phyloP scores from a whole-genome alignment of 1,140 invertebrate genomes.

The Gonioctena quinquepunctata region DNA sequence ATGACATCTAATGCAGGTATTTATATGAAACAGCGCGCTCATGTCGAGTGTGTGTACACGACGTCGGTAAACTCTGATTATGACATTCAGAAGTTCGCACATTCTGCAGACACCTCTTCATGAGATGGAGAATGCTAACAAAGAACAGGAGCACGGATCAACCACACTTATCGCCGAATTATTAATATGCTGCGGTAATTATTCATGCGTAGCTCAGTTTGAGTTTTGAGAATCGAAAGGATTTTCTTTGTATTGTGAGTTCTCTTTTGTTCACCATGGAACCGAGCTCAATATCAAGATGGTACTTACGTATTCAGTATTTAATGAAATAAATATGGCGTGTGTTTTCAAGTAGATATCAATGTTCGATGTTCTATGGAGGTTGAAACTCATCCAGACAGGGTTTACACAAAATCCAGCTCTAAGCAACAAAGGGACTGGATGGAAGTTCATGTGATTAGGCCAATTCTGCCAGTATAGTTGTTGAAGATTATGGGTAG shows the following conservation, averaged over 20 bases:
- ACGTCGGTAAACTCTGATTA: constrained; percentile 16
- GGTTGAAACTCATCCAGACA: too few species aligned
- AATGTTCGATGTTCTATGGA: too few species aligned
- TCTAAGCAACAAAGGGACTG: too few species aligned
- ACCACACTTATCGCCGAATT: constrained; percentile 3
- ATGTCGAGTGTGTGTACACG: constrained; percentile 28
- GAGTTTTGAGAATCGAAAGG: not conserved
- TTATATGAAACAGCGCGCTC: constrained; percentile 34
- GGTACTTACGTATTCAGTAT: too few species aligned
- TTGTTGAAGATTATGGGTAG: too few species aligned
- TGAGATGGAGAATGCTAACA: constrained; percentile 13
- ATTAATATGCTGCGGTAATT: constrained; percentile 1
- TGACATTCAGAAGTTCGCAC: constrained; percentile 28
- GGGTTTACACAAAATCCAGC: too few species aligned
- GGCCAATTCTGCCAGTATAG: too few species aligned
- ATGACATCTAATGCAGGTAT: constrained; percentile 37
- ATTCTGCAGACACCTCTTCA: constrained; percentile 32
- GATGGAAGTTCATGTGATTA: too few species aligned
- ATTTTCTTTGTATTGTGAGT: not conserved
- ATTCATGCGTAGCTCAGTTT: not conserved
- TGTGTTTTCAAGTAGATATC: too few species aligned
- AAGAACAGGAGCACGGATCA: constrained; percentile 22
- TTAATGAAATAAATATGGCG: too few species aligned
- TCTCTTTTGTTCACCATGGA: not conserved
- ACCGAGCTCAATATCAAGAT: too few species aligned